Evolutionary conservation across 2,113 vertebrate species (phyloP), one percentile per base, ranked within the genome.

Genomic region (Verasper variegatus): DNA sequence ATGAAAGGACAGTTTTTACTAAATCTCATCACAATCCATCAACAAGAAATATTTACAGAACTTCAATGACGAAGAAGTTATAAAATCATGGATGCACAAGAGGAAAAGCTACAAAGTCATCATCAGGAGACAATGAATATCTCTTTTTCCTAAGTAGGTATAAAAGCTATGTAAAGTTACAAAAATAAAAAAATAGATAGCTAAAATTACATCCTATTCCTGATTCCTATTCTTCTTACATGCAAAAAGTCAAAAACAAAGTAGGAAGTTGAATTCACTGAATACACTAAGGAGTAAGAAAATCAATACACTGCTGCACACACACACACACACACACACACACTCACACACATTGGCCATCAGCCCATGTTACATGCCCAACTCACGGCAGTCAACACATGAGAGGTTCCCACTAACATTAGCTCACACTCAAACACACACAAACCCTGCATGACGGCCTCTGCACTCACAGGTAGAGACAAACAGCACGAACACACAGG

Each of bases 191-290:
- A 42, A 42, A 12, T 42, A 12, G 10, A 12, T 12, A 12, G 2
- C 2, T 40, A 12, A 40, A 40, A 40, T 40, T 12, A 40, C 37
- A 11, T 40, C 37, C 37, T 11, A 10, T 40, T 40, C 40, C 40
- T 42, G 12, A 42, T 42, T 42, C 40, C 10, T 42, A 42, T n/a
- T 5, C 51, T 20, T 59, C 45, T 70, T 62, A 52, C 59, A 37
- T 23, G 27, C 5, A 47, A 72, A 83, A 64, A 61, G 60, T 26
- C 23, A 66, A 40, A 73, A 54, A 62, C 47, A 72, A 81, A 73
- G 54, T 21, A 71, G 42, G 64, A 81, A 54, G 61, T 77, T 68
- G 52, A 71, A 83, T 81, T 71, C 31, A 64, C 42, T 54, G 68
- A 83, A 83, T 84, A 76, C 61, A 65, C 59, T 3, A n/a, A 59